These are phyloP conservation scores for Ctenoplectra terminalis DNA, from an alignment of 1,140 invertebrate genomes.

Conservation along the genomic window DNA sequence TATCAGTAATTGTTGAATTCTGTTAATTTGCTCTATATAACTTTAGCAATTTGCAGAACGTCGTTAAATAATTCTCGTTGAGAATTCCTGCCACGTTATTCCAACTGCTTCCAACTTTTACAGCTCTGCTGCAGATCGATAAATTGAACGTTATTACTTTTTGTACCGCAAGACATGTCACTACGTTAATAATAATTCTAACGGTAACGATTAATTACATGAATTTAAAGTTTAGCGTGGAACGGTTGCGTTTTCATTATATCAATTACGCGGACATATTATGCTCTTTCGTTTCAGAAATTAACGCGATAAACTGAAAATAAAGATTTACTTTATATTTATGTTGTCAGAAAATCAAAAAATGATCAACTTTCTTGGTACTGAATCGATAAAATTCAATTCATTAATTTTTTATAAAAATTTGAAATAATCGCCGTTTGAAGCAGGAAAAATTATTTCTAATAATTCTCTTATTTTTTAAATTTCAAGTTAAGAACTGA, in stretches of 20 bases:
- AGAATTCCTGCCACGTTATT: constrained; percentile 21
- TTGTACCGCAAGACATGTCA: constrained; percentile 5
- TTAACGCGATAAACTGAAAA: neutral
- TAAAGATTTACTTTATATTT: neutral
- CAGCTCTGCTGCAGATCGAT: constrained; percentile 49
- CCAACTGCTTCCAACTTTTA: constrained; percentile 48
- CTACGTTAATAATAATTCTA: constrained; percentile 29
- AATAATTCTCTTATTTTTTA: too few relatives aligned
- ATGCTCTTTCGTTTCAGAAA: neutral
- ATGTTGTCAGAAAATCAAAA: neutral
- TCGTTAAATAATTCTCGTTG: neutral
- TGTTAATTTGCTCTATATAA: neutral
- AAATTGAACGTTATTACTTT: constrained; percentile 54
- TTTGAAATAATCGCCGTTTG: too few relatives aligned
- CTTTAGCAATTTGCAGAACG: neutral
- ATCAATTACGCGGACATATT: constrained; percentile 11
- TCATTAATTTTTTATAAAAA: too few relatives aligned
- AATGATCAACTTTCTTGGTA: too few relatives aligned
- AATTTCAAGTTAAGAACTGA: too few relatives aligned
- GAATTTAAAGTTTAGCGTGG: constrained; percentile 3
- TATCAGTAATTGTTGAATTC: neutral
- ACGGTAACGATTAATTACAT: constrained; percentile 12
- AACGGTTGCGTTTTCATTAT: constrained; percentile 1
- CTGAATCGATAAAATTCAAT: too few relatives aligned
- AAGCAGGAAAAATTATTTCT: too few relatives aligned